phyloP scores from a whole-genome alignment of 2,797 vertebrate genomes.

The Bradypodion ventrale region DNA sequence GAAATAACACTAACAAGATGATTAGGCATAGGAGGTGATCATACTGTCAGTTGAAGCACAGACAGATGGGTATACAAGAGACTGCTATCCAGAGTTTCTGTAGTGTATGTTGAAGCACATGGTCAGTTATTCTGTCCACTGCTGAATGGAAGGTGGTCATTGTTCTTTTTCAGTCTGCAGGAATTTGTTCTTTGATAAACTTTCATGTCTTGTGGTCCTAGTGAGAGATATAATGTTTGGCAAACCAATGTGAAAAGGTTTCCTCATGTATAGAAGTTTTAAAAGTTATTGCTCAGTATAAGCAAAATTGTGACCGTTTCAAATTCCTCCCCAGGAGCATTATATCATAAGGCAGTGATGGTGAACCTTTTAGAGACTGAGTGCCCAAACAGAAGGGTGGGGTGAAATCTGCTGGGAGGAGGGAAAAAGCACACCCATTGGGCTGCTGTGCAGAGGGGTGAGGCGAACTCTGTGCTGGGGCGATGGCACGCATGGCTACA shows the following conservation, averaged over 20 bases:
- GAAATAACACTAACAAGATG: not conserved
- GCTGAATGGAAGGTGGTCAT: not conserved
- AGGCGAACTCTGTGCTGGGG: too few relatives aligned
- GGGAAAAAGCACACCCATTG: too few relatives aligned
- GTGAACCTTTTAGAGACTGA: too few relatives aligned
- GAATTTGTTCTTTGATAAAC: not conserved
- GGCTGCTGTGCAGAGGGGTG: too few relatives aligned
- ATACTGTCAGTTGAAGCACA: not conserved
- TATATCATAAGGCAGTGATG: too few relatives aligned
- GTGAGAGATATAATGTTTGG: not conserved
- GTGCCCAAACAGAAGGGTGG: too few relatives aligned
- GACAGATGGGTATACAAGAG: not conserved
- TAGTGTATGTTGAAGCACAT: not conserved
- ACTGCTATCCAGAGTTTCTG: not conserved
- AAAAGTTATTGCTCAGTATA: not conserved
- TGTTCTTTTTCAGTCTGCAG: not conserved
- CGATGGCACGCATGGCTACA: too few relatives aligned
- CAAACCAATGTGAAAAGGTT: not conserved
- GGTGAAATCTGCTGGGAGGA: too few relatives aligned
- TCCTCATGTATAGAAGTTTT: not conserved
- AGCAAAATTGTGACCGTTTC: not conserved
- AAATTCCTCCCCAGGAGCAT: not conserved
- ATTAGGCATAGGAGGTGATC: not conserved
- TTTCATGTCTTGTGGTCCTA: not conserved
- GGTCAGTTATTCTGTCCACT: not conserved